A percentile compares a stretch with the other conserved stretches of the same genome.
phyloP scores from a whole-genome alignment of 2,797 vertebrate species.

The Lutra lutra region DNA sequence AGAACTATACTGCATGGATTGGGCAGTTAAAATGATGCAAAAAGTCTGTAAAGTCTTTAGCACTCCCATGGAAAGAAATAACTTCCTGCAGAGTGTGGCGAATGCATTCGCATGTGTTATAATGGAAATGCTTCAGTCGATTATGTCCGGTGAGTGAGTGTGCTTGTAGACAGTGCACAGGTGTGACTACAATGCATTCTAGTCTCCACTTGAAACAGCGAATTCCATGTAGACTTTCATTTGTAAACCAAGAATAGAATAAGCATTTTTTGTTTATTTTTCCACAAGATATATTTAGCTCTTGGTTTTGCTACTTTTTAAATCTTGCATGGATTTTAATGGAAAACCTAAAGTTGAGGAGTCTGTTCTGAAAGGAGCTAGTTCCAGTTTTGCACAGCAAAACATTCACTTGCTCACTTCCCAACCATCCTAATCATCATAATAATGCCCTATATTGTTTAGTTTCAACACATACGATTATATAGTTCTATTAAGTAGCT shows the following conservation, averaged over 20 bases:
- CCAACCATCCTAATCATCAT: neutral
- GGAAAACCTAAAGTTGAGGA: neutral
- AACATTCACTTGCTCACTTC: constrained; percentile 31
- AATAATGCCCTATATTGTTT: neutral
- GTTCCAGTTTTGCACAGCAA: constrained; percentile 20
- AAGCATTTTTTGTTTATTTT: neutral
- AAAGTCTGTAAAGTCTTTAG: constrained; percentile 90
- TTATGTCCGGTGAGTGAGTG: constrained; percentile 90
- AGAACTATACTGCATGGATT: constrained; percentile 93
- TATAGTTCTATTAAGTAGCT: constrained; percentile 45
- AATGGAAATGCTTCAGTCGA: constrained; percentile 88
- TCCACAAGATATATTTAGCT: constrained; percentile 25
- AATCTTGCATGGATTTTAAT: neutral
- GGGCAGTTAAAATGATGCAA: constrained; percentile 92
- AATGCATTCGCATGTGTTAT: constrained; percentile 89
- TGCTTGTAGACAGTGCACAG: accelerated
- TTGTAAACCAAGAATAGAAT: constrained; percentile 40
- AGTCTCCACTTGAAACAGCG: neutral
- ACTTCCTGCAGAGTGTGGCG: constrained; percentile 92
- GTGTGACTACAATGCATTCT: neutral
- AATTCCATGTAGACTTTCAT: neutral
- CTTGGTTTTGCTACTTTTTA: constrained; percentile 39
- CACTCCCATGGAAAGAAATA: constrained; percentile 84
- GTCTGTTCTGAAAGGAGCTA: neutral
- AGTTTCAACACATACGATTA: constrained; percentile 19